Evolutionary conservation across 2,797 vertebrate species (phyloP).

Genomic region (Myotis findleyi): DNA sequence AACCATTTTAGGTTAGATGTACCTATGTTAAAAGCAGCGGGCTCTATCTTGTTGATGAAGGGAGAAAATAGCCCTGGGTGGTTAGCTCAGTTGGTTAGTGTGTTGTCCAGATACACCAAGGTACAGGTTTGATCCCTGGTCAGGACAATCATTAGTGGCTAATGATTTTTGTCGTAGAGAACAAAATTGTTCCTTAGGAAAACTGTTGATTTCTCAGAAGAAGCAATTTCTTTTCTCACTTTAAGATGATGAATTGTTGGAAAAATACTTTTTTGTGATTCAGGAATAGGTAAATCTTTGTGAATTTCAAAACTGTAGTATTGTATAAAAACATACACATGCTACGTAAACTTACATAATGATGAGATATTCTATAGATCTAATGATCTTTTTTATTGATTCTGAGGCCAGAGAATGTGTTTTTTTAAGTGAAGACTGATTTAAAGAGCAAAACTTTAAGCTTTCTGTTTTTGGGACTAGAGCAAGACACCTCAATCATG

Average conservation of each 20-base stretch:
- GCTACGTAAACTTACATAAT: background rate
- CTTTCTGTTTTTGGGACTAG: conserved; percentile 54
- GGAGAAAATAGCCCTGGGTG: background rate
- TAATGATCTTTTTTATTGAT: conserved; percentile 33
- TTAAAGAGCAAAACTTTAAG: conserved; percentile 47
- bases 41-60: conserved; percentile 12
- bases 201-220: conserved; percentile 53
- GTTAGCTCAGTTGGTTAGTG: background rate
- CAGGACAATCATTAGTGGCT: background rate
- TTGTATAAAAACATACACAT: conserved; percentile 1
- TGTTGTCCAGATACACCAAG: background rate
- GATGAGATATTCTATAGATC: background rate
- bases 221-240: conserved; percentile 54
- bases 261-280: conserved; percentile 37
- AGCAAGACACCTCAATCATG: background rate
- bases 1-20: background rate
- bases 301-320: conserved; percentile 14
- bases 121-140: background rate
- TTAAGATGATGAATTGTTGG: conserved; percentile 7
- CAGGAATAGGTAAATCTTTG: background rate
- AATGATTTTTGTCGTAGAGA: conserved; percentile 49
- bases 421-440: conserved; percentile 27
- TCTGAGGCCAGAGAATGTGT: background rate
- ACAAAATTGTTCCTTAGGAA: conserved; percentile 68
- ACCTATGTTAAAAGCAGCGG: background rate